Evolutionary conservation across 2,797 vertebrate species (phyloP), one percentile per base, ranked within the genome.

Genomic region (Cuniculus paca): DNA sequence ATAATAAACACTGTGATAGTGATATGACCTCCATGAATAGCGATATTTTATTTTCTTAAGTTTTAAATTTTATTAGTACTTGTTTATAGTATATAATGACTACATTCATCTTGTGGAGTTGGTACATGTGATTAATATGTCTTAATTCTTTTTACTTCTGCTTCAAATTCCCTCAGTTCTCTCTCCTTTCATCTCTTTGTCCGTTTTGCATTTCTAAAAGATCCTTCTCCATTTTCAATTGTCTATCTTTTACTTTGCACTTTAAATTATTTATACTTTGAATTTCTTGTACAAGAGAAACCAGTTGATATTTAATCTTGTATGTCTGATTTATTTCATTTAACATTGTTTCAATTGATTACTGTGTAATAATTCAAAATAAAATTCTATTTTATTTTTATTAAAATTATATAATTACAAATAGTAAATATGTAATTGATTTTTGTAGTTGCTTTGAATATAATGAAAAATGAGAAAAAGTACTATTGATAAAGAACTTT

Each of bases 341-440:
- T 74, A 45, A 45, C 20, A 42, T 45, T 74, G 12, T 74, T 45
- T 45, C 39, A 54, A 54, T 17, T 54, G 52, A 54, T 54, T 54
- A 54, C 16, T 17, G 52, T 16, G 17, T 54, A 54, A 54, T 54
- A 54, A 54, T 54, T 5, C n/a, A n/a, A n/a, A 54, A 16, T 65
- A 65, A 60, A 84, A 52, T 65, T 6, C 1, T 77, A 34, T 60
- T 96, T 97, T 84, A 56, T 60, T 91, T n/a, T 48, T 6, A 52
- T 93, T 28, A 17, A 77, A 85, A 63, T 88, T 84, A 70, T 82
- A 82, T 81, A 87, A 74, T 68, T 95, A 58, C 58, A 75, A 93
- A 60, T 1, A 75, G 14, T 72, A 58, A 91, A 84, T 58, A 72
- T 48, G 14, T 77, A 87, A 94, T 87, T 96, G n/a, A 60, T 75